Evolutionary conservation across 2,888 invertebrate genomes (phyloP).

Genomic region (Heliothis peltigera): DNA sequence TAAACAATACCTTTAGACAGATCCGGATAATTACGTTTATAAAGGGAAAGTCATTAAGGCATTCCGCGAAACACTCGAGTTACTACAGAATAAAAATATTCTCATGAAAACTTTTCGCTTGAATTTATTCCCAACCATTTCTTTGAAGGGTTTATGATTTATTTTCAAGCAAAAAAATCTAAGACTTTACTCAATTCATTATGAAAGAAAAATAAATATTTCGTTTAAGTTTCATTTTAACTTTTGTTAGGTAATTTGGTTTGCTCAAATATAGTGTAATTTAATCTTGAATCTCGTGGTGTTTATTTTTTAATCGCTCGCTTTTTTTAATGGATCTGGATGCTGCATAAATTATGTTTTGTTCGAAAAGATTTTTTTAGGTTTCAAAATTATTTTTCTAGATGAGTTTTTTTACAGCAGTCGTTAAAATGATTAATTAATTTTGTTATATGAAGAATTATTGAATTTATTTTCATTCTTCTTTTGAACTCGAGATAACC

Average conservation of each 20-base stretch:
- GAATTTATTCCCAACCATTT: slow-evolving; percentile 12
- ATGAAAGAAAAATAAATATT: slow-evolving; percentile 47
- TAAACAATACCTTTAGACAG: neutral
- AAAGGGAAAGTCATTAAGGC: neutral
- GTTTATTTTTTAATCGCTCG: slow-evolving; percentile 18
- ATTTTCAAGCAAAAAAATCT: slow-evolving; percentile 5
- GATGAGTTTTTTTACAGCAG: neutral
- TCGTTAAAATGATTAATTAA: neutral
- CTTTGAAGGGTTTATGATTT: slow-evolving; percentile 1
- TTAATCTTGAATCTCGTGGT: neutral
- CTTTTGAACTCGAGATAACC: too few relatives aligned
- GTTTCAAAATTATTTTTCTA: neutral
- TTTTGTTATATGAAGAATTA: neutral
- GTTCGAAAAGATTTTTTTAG: neutral
- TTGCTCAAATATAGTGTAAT: slow-evolving; percentile 4
- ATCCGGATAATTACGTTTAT: neutral
- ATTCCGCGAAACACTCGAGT: neutral
- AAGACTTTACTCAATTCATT: neutral
- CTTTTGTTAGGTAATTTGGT: slow-evolving; percentile 21
- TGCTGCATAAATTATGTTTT: neutral
- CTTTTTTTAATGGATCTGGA: slow-evolving; percentile 1
- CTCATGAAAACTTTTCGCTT: neutral
- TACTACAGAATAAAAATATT: neutral
- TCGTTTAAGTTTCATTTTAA: slow-evolving; percentile 18
- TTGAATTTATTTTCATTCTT: neutral